Evolutionary conservation across 2,888 invertebrate genomes (phyloP), one percentile per base, ranked within the genome.

Genomic region (Patella pellucida): DNA sequence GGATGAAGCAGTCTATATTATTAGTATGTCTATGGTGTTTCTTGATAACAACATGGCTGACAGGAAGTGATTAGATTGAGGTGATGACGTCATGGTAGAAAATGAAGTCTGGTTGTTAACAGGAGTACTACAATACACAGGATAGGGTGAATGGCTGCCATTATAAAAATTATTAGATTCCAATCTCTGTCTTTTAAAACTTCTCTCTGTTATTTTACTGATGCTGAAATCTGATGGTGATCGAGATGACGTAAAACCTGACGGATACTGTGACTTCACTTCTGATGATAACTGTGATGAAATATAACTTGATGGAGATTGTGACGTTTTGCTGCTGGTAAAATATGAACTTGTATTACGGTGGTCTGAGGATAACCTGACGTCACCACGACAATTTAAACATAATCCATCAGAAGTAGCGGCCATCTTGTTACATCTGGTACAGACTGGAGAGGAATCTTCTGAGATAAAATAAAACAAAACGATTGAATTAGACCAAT

Each of bases 141-240:
- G 62, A 15, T 23, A 62, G 2, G 19, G 62, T 62, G 62, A 62
- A 62, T 19, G 23, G 11, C 62, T 23, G 62, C 23, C 23, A 62
- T 23, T 62, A 62, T 62, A 62, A 62, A 62, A 23, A 62, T 19
- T 23, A 23, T 62, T 23, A 11, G 23, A 19, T 23, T 62, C 62
- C 5, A 62, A 23, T 23, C 62, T 19, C 23, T 62, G 62, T 62
- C 62, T 19, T 62, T 62, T 62, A 23, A 9, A 23, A 14, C 19
- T 19, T 9, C 14, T 62, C 23, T 62, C 62, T 62, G 62, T 62
- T 62, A 62, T 23, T 62, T 62, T 62, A 62, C 19, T 23, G 11
- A 62, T 62, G 23, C 62, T 62, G 62, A 62, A 62, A 62, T 62
- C 62, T 62, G 62, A 62, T 23, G 62, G 62, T 62, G 62, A 62